Evolutionary conservation across 2,888 invertebrate species (phyloP), one percentile per base, ranked within the genome.

Genomic region (Suillia variegata): DNA sequence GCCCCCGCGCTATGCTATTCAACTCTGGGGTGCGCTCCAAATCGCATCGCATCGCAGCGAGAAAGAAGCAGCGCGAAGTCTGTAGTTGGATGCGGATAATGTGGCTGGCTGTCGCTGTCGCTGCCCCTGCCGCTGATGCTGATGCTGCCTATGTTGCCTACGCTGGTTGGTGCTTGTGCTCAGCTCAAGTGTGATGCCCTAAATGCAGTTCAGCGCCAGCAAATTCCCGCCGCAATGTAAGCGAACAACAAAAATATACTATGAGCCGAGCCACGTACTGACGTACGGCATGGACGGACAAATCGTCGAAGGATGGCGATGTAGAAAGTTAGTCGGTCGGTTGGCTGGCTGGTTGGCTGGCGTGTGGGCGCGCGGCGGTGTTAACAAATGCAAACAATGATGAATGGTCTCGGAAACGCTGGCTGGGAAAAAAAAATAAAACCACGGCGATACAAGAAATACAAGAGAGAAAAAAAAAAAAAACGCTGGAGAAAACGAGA

Each of bases 151-250:
- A n/a, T n/a, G n/a, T n/a, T n/a, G n/a, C n/a, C n/a, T n/a, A n/a
- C n/a, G 31, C 31, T 12, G 5, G 31, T n/a, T 13, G 38, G 6
- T n/a, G 38, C 38, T n/a, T 4, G 3, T 38, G 38, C 38, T n/a
- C n/a, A 13, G 38, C 38, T 38, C 13, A 38, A 38, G 45, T 45
- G 45, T 45, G 45, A 18, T 45, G 45, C 45, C 45, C 45, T 45
- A 20, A 45, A 45, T 45, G 20, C 18, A 45, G 45, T 45, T 17
- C 45, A 20, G 45, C 45, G 45, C 20, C 18, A n/a, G 45, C 45
- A 45, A 45, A n/a, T 20, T 17, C 6, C 3, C 17, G 45, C 17
- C 20, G 45, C 5, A 45, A 45, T 38, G 12, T n/a, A 38, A 6
- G 45, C 45, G 18, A 13, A 20, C 45, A 45, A 5, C 38, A 45